Conservation (phyloP, 1,140 invertebrate genomes). For the Chironomus tepperi region DNA sequence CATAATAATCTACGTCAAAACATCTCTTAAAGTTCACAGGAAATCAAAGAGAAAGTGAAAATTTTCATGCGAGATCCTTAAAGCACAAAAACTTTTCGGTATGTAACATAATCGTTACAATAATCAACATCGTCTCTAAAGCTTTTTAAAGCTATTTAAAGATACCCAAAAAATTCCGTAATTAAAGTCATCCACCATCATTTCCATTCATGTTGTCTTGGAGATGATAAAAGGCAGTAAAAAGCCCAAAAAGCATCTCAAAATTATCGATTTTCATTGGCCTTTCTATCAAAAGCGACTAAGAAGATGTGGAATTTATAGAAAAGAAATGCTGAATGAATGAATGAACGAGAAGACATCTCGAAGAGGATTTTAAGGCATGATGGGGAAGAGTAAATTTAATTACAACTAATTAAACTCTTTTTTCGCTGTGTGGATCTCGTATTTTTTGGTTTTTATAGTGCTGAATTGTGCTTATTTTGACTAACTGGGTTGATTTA, state of each 20-base stretch:
- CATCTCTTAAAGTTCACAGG: too few species aligned
- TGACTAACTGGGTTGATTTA: too few species aligned
- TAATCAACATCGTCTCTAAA: background rate
- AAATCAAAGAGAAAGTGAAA: too few species aligned
- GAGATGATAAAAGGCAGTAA: background rate
- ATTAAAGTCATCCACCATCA: background rate
- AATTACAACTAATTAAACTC: slow-evolving; percentile 20
- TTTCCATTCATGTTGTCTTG: background rate
- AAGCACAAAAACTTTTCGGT: too few species aligned
- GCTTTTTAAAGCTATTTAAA: background rate
- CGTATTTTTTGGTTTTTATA: too few species aligned
- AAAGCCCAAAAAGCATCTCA: slow-evolving; percentile 15
- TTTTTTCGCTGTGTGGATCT: slow-evolving; percentile 6
- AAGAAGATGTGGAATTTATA: background rate
- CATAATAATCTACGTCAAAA: too few species aligned
- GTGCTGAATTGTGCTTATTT: too few species aligned
- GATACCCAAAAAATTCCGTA: background rate
- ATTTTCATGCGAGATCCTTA: too few species aligned
- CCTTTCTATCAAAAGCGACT: background rate
- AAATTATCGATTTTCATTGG: slow-evolving; percentile 12
- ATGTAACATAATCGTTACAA: too few species aligned
- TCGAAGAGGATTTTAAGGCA: background rate
- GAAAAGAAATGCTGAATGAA: background rate
- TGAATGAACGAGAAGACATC: background rate
- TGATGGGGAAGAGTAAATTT: background rate